These are phyloP conservation scores for Palloptera scutellata DNA, from an alignment of 2,888 invertebrate species.

Conservation along the genomic window DNA sequence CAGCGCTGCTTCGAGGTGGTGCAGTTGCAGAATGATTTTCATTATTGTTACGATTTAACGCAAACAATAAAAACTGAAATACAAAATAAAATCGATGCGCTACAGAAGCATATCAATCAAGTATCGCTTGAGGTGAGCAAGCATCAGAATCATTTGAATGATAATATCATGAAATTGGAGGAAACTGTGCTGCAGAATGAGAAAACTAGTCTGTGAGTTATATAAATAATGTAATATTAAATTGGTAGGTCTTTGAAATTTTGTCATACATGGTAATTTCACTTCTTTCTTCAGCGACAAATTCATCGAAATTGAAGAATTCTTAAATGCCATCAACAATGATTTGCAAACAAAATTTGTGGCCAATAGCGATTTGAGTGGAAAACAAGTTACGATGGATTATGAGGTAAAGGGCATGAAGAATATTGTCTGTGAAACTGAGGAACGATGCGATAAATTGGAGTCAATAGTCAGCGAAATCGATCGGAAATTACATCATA, in stretches of 20 bases:
- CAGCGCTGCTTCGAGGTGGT: constrained; percentile 66
- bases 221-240: background rate
- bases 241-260: background rate
- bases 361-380: constrained; percentile 58
- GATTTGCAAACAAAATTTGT: constrained; percentile 56
- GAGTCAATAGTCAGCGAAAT: constrained; percentile 62
- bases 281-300: constrained; percentile 48
- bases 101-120: constrained; percentile 54
- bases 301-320: constrained; percentile 54
- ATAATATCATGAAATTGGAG: constrained; percentile 57
- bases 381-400: constrained; percentile 65
- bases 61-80: constrained; percentile 61
- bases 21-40: constrained; percentile 68
- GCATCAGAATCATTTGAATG: constrained; percentile 58
- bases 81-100: constrained; percentile 48
- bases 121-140: constrained; percentile 52
- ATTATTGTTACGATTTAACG: constrained; percentile 67
- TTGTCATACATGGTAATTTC: no score
- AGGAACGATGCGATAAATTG: constrained; percentile 67
- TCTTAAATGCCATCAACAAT: constrained; percentile 51
- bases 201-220: constrained; percentile 48
- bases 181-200: constrained; percentile 56
- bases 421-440: constrained; percentile 66
- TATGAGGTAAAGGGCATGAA: constrained; percentile 66
- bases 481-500: constrained; percentile 63